Conservation (phyloP, 2,113 vertebrate genomes). For the Baryphthengus martii region DNA sequence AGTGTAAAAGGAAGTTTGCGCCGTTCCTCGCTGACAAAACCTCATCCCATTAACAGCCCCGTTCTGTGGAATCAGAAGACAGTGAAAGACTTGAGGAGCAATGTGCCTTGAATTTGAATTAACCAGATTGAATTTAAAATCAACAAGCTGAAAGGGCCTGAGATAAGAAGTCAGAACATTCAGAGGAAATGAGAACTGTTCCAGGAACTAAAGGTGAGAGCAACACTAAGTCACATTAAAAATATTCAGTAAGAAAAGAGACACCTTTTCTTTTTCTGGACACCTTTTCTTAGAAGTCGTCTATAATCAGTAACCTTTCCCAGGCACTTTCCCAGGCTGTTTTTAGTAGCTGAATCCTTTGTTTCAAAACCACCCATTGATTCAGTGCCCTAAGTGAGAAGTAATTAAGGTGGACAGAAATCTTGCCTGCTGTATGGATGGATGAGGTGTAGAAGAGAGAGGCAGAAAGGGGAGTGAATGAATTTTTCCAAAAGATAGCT, state of each 20-base stretch:
- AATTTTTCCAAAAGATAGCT: neutral
- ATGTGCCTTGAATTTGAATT: constrained; percentile 37
- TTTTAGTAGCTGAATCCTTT: constrained; percentile 52
- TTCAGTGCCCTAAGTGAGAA: constrained; percentile 35
- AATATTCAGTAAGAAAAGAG: constrained; percentile 21
- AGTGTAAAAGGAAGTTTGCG: constrained; percentile 1
- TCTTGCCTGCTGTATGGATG: neutral
- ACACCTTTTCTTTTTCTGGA: constrained; percentile 18
- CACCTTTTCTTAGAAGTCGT: constrained; percentile 33
- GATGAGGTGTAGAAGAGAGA: neutral
- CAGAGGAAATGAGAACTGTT: constrained; percentile 56
- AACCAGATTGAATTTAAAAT: constrained; percentile 49
- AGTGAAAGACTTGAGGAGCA: neutral
- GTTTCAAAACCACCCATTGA: constrained; percentile 62
- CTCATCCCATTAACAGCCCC: neutral
- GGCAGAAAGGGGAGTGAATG: neutral
- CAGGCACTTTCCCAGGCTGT: constrained; percentile 23
- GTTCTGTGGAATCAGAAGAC: neutral
- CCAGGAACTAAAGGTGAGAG: constrained; percentile 55
- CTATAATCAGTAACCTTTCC: constrained; percentile 48
- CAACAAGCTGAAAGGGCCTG: constrained; percentile 38
- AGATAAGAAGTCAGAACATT: constrained; percentile 53
- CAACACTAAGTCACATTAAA: constrained; percentile 41
- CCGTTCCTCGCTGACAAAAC: neutral
- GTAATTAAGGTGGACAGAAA: constrained; percentile 46